Base-by-base conservation (phyloP, 2,113 vertebrate species). In the Phalacrocorax pelagicus region DNA sequence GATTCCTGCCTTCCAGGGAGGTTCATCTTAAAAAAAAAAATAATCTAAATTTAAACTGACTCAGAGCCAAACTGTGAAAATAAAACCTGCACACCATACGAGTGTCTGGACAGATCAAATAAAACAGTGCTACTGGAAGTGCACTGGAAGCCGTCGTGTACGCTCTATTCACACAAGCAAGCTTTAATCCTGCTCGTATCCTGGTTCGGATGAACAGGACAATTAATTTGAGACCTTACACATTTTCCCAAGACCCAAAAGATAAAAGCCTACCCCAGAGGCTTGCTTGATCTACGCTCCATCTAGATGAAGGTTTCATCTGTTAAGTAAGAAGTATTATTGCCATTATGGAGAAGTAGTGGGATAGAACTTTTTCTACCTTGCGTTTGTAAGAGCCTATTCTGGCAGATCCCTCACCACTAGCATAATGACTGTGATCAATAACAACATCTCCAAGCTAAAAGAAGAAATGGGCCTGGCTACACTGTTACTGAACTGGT, bases 41-140 rank as follows among this genome's bases (percentile, higher is more conserved):
- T 90, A 92, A 46, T 93, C 94, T 96, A 97, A 94, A 98, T 97
- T 79, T 95, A 91, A 95, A 90, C 81, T 91, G 93, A 94, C 69
- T 92, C 57, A 54, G 79, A 96, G 84, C 70, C 88, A 91, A 95
- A 92, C 32, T 44, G 38, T 7, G 81, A 59, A 84, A 93, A 88
- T 61, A 73, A 86, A 91, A 49, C 44, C 86, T 63, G 54, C 46
- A 73, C 55, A 52, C 27, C 36, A 36, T 4, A 74, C 26, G 66
- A 89, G 82, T 54, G 69, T 51, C 59, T 92, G 91, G 94, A 79
- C 94, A 96, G 91, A 94, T 38, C 29, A 92, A 90, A 90, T 29
- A 70, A 27, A 88, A 42, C 19, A 30, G 42, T 58, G 55, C 38
- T n/a, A 40, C 78, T 92, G 73, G 83, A 78, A 72, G 81, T 18